Evolutionary conservation across 2,888 invertebrate genomes (phyloP), one percentile per base, ranked within the genome.

Genomic region (Amaurobius ferox): DNA sequence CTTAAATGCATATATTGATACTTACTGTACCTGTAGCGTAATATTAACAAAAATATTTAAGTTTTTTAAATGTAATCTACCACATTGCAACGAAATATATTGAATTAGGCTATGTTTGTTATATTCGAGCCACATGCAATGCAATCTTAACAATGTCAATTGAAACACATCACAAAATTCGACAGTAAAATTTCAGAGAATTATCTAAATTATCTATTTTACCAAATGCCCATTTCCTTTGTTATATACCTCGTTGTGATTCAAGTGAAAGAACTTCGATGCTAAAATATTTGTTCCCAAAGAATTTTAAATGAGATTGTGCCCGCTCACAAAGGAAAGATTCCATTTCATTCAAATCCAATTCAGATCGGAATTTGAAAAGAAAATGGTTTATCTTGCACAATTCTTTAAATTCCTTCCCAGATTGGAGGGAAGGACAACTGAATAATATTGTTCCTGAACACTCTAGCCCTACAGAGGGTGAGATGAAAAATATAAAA

Each of bases 261-360:
- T 55, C 23, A 23, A 6, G 55, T 23, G 55, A 55, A 55, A 23
- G 55, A 11, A 23, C 1, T 19, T 16, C 55, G 11, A 55, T 23
- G 23, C 23, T 3, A 5, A 1, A 23, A 23, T 23, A 3, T 23
- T 23, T 55, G 35, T 44, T 16, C 44, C 13, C 55, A 2, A 23
- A 11, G 55, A 55, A 55, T 55, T 55, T 55, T 23, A 55, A 55
- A 55, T 55, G 55, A 55, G 55, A 55, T 55, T 55, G 55, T 5
- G 44, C n/a, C 55, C 55, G 1, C 55, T 55, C 19, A 55, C 55
- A 55, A 55, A 16, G 11, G 55, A n/a, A n/a, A 23, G 19, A 55
- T 55, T 11, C 55, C 16, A 55, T 55, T 55, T 55, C 23, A 55
- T 55, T 55, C 55, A 55, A 55, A 55, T 55, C 23, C 55, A 55